Evolutionary conservation across 2,797 vertebrate species (phyloP).

Genomic region (Anomalospiza imberbis): DNA sequence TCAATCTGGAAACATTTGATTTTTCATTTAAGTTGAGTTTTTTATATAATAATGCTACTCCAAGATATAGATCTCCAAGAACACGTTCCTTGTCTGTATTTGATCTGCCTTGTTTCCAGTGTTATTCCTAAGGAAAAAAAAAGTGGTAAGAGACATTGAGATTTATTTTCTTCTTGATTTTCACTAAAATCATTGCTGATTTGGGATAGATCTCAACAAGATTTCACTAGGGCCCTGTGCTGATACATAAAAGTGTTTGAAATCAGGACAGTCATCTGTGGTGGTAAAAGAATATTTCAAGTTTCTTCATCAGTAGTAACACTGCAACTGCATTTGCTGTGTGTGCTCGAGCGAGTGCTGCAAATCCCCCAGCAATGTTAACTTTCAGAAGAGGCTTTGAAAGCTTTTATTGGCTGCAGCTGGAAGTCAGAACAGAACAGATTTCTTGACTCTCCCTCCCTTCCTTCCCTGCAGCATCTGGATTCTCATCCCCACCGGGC

Average conservation of each 20-base stretch:
- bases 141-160: neutral
- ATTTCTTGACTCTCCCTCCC: neutral
- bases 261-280: neutral
- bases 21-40: neutral
- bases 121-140: neutral
- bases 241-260: neutral
- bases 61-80: neutral
- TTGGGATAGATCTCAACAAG: neutral
- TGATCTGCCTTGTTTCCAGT: neutral
- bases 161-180: neutral
- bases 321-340: neutral
- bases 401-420: constrained; percentile 53
- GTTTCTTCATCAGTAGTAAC: neutral
- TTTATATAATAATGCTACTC: neutral
- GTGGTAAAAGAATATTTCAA: neutral
- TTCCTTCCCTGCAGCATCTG: neutral
- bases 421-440: constrained; percentile 37
- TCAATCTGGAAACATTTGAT: neutral
- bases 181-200: neutral
- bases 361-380: constrained; percentile 23
- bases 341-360: neutral
- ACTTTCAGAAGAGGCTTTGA: constrained; percentile 44
- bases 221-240: neutral
- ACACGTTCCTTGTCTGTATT: neutral
- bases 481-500: neutral